phyloP scores from a whole-genome alignment of 2,113 vertebrate genomes.

The Heterotilapia buettikoferi region DNA sequence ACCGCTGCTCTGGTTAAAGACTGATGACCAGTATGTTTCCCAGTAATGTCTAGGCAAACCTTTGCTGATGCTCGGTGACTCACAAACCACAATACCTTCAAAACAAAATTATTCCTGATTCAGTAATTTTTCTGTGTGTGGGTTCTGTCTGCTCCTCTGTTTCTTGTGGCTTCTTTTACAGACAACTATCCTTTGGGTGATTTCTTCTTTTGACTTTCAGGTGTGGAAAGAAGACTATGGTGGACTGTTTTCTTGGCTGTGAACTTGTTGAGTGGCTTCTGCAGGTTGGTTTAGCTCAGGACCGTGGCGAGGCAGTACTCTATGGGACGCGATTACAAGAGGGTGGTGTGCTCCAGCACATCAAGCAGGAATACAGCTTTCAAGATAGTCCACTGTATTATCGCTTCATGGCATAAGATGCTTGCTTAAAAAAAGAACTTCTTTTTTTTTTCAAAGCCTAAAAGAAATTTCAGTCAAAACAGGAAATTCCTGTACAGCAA shows the following conservation, averaged over 20 bases:
- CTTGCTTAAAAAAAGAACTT: neutral
- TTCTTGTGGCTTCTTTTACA: slow-evolving; percentile 26
- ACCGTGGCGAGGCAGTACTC: slow-evolving; percentile 82
- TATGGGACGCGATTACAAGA: slow-evolving; percentile 84
- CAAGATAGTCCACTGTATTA: slow-evolving; percentile 84
- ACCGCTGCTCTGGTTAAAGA: neutral
- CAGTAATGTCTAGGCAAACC: neutral
- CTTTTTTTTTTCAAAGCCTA: neutral
- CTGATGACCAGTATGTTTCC: neutral
- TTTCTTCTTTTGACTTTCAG: slow-evolving; percentile 72
- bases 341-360: slow-evolving; percentile 84
- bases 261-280: slow-evolving; percentile 93
- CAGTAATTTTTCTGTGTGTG: neutral
- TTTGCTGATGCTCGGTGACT: neutral
- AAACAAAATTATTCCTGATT: neutral
- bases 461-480: neutral
- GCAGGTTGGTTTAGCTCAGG: slow-evolving; percentile 84
- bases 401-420: slow-evolving; percentile 63
- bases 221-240: slow-evolving; percentile 71
- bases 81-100: neutral
- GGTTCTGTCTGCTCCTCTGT: slow-evolving; percentile 11
- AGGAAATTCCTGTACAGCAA: neutral
- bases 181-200: slow-evolving; percentile 58
- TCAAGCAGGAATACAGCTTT: slow-evolving; percentile 81
- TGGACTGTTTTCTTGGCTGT: slow-evolving; percentile 85